A percentile compares a stretch with the other conserved stretches of the same genome.
Conservation (phyloP, 2,888 invertebrate species). For the Pyrrhosoma nymphula region DNA sequence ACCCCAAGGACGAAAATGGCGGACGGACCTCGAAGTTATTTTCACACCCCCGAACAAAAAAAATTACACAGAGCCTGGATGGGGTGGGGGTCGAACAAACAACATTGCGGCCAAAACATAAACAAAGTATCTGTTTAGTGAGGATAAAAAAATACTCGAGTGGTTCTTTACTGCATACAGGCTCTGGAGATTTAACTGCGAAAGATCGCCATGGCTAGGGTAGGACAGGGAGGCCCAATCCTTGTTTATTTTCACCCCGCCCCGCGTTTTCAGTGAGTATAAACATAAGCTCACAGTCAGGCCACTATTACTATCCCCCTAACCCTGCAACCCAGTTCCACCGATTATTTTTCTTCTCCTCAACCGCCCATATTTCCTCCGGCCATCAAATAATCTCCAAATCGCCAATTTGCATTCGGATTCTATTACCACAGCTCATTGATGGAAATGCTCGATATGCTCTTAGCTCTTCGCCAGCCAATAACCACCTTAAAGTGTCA, state of each 20-base stretch:
- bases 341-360: not conserved
- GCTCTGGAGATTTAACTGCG: not conserved
- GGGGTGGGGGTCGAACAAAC: not conserved
- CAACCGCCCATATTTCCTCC: not conserved
- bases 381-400: not conserved
- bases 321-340: not conserved
- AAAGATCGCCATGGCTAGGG: not conserved
- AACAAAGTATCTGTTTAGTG: not conserved
- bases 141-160: not conserved
- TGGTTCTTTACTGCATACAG: not conserved
- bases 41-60: not conserved
- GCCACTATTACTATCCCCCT: not conserved
- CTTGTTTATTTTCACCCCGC: not conserved
- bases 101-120: not conserved
- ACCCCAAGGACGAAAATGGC: not conserved
- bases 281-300: not conserved
- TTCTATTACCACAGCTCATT: not conserved
- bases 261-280: not conserved
- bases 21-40: conserved; percentile 15
- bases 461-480: not conserved
- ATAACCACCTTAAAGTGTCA: not conserved
- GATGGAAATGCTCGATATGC: not conserved
- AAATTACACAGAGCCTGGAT: not conserved
- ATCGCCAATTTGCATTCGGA: not conserved
- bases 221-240: not conserved